A percentile compares a stretch with the other conserved stretches of the same genome.
Conservation (phyloP, 2,888 invertebrate species). For the Synergus laeviventris region DNA sequence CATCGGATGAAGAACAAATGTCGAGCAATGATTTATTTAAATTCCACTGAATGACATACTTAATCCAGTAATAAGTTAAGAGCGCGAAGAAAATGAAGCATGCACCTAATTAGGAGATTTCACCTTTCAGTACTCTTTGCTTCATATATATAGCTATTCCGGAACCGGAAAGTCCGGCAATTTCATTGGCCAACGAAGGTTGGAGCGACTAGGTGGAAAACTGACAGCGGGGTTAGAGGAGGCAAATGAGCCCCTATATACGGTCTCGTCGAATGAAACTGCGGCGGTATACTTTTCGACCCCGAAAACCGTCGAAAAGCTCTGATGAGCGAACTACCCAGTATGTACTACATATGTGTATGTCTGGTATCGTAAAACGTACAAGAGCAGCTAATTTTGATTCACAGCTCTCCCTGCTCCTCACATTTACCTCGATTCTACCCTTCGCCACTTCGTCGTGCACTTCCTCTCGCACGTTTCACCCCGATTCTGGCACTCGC, state of each 20-base stretch:
- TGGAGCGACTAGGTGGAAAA: slow-evolving; percentile 43
- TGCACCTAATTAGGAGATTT: neutral
- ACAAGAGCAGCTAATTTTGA: slow-evolving; percentile 63
- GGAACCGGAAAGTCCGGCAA: slow-evolving; percentile 45
- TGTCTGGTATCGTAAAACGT: slow-evolving; percentile 41
- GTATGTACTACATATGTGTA: neutral
- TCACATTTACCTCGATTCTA: slow-evolving; percentile 43
- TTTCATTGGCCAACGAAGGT: slow-evolving; percentile 37
- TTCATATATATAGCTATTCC: slow-evolving; percentile 13
- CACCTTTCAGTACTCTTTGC: slow-evolving; percentile 12
- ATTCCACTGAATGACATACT: neutral
- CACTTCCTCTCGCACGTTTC: slow-evolving; percentile 28
- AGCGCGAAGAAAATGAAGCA: neutral
- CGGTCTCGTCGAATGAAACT: slow-evolving; percentile 41
- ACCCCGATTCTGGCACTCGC: slow-evolving; percentile 29
- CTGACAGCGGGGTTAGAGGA: slow-evolving; percentile 43
- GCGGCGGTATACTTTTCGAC: slow-evolving; percentile 41
- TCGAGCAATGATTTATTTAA: neutral
- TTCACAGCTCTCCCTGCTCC: slow-evolving; percentile 53
- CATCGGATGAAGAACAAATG: neutral
- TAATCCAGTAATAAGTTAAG: neutral
- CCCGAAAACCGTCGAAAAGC: slow-evolving; percentile 37
- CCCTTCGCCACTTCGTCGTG: slow-evolving; percentile 35
- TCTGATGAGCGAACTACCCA: slow-evolving; percentile 5
- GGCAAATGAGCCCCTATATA: slow-evolving; percentile 38